Conservation (phyloP, 2,888 invertebrate species). For the Hartigia nigra region DNA sequence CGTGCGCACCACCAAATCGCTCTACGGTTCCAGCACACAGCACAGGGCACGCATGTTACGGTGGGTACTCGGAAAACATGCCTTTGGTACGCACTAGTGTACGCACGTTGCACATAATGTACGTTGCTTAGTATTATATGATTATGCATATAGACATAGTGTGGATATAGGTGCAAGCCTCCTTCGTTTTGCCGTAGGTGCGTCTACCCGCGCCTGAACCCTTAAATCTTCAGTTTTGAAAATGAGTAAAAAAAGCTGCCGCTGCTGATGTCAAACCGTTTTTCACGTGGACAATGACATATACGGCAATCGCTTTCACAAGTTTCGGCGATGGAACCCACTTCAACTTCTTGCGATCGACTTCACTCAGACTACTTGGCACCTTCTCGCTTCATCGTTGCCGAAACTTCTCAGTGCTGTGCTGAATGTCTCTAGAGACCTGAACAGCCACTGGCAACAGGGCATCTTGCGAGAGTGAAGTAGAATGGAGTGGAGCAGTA, state of each 20-base stretch:
- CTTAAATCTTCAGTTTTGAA: neutral
- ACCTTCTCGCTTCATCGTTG: neutral
- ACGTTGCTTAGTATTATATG: neutral
- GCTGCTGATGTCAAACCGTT: neutral
- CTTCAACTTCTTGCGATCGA: neutral
- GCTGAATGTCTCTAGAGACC: neutral
- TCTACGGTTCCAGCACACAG: neutral
- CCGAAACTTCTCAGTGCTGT: neutral
- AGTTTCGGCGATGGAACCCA: neutral
- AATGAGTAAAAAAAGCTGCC: neutral
- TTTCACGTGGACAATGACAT: neutral
- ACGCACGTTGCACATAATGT: neutral
- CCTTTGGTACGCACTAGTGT: neutral
- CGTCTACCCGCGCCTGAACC: neutral
- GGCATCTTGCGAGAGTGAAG: neutral
- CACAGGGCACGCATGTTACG: neutral
- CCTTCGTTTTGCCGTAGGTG: neutral
- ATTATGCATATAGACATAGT: neutral
- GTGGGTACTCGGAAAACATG: neutral
- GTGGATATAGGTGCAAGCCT: neutral
- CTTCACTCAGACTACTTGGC: neutral
- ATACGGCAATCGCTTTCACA: neutral
- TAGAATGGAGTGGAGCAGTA: neutral
- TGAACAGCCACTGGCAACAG: neutral
- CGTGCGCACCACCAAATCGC: slow-evolving; percentile 32